Evolutionary conservation across 1,140 invertebrate genomes (phyloP), one percentile per base, ranked within the genome.

Genomic region (Drosophila chauvacae): DNA sequence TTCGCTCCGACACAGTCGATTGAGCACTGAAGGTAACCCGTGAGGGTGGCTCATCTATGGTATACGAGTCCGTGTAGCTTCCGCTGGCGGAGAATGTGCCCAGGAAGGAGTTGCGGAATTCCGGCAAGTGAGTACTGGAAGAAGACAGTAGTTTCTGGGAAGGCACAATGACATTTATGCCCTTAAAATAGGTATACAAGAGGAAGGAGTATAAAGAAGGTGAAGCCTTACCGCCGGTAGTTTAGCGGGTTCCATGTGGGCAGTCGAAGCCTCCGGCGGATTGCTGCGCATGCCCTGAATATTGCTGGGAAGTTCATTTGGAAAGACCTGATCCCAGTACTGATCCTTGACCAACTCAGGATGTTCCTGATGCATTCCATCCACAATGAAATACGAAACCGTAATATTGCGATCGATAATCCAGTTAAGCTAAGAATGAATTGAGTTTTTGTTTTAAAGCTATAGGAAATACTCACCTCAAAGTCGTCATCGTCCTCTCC

Each of bases 291-390:
- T 95, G 16, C 95, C 94, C 80, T 96, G 95, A 3, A 96, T 93
- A 0, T 96, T 97, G 90, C 97, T 97, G 0, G 97, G 97, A 47
- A 98, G 91, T 88, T 97, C 96, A 6, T 94, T 94, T 0, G 97
- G 97, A 73, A 97, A 96, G 48, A 97, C 94, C 86, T 97, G 96
- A 84, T 97, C 97, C 97, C 97, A 98, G 91, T 98, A 98, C 80
- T 97, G 96, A 94, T 98, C 97, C 45, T 95, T 95, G 18, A 97
- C 95, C 41, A 98, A 91, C 90, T 97, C 96, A 0, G 97, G 97
- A 94, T 97, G 96, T 71, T 97, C 96, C 91, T 97, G 96, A 92
- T 98, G 97, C 97, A 98, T 98, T 93, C 97, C 97, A 91, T 98
- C 97, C 18, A 98, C 97, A 70, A 98, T 98, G 79, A 97, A 94